phyloP scores from a whole-genome alignment of 2,888 invertebrate species.

The Dasysyrphus albostriatus region DNA sequence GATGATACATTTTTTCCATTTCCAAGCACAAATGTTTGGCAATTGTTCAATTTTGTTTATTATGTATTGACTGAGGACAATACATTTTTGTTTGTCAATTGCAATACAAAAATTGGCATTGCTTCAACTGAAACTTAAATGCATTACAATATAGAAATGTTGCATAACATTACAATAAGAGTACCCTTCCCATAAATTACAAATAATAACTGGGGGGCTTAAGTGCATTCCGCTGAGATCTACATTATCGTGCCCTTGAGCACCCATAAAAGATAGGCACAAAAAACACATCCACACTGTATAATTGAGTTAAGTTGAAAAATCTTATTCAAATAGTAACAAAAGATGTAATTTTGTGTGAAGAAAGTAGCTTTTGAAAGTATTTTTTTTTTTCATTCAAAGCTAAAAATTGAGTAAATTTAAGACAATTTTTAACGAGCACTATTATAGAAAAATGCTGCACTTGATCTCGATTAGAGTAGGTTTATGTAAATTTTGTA shows the following conservation, averaged over 20 bases:
- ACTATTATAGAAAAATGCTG: constrained; percentile 3
- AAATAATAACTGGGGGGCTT: constrained; percentile 9
- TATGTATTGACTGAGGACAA: not conserved
- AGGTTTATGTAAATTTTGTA: too few species aligned
- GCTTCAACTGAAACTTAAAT: constrained; percentile 10
- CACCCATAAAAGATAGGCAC: not conserved
- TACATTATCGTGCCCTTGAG: not conserved
- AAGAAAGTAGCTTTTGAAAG: not conserved
- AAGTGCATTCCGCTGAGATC: not conserved
- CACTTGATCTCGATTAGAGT: constrained; percentile 1
- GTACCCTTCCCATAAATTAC: not conserved
- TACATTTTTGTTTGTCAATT: not conserved
- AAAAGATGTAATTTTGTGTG: constrained; percentile 26
- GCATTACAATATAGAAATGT: constrained; percentile 5
- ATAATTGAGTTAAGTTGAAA: constrained; percentile 41
- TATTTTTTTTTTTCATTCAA: not conserved
- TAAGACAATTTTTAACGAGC: constrained; percentile 31
- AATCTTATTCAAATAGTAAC: constrained; percentile 6
- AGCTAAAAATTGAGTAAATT: constrained; percentile 20
- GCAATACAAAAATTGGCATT: not conserved
- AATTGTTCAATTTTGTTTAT: not conserved
- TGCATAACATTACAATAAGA: not conserved
- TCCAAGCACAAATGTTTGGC: not conserved
- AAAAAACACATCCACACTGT: not conserved
- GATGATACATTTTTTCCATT: not conserved